These are phyloP conservation scores for Polypterus bichir DNA, from an alignment of 2,113 vertebrate species.

Conservation along the genomic window DNA sequence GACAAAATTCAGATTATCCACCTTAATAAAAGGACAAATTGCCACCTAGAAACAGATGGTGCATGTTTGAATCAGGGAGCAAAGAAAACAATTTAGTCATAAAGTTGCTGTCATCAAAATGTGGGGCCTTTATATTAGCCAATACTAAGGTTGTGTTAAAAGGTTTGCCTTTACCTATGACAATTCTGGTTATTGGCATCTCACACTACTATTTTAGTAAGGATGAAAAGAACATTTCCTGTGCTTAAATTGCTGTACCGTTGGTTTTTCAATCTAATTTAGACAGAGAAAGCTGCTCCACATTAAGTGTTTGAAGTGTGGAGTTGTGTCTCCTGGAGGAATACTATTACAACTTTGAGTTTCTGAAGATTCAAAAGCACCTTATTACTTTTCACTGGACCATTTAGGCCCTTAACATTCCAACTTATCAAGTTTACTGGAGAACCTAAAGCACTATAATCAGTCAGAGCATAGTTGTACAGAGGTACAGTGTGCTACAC, in stretches of 20 bases:
- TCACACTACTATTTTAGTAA: no score
- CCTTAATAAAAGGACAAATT: no score
- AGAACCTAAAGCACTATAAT: neutral
- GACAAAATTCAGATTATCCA: no score
- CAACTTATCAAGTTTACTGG: neutral
- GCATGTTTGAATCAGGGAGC: no score
- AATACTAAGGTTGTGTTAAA: neutral
- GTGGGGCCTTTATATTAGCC: neutral
- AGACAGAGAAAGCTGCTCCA: neutral
- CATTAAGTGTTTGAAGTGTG: neutral
- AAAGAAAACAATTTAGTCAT: neutral
- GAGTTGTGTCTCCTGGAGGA: neutral
- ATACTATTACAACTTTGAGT: neutral
- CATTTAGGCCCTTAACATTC: neutral
- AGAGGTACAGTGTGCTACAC: no score
- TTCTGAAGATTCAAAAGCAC: neutral
- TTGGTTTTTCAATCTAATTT: neutral
- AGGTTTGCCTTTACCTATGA: neutral
- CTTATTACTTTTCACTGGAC: neutral
- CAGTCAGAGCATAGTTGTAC: neutral
- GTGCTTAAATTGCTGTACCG: neutral
- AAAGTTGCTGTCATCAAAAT: neutral
- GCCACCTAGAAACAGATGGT: no score
- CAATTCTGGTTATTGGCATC: neutral
- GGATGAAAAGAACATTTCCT: neutral